Percentiles rank a stretch among this genome's conserved stretches.
Evolutionary conservation across 2,888 invertebrate genomes (phyloP).

Genomic region (Pseudococcus jackbeardsleyi): DNA sequence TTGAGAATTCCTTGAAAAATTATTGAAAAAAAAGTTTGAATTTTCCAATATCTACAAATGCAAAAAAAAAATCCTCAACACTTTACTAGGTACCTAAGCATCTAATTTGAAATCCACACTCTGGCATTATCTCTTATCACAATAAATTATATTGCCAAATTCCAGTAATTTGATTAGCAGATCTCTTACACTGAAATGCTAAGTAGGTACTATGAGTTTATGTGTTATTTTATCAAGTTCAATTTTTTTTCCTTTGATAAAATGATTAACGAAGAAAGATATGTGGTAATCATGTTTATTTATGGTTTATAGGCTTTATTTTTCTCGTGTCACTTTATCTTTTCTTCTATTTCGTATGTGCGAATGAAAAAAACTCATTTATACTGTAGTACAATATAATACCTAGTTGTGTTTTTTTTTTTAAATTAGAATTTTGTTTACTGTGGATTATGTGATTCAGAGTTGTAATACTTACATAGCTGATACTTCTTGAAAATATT

Average conservation of each 20-base stretch:
- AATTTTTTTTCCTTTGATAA: neutral
- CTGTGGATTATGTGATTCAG: neutral
- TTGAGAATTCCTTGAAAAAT: too few species aligned
- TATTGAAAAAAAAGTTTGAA: too few species aligned
- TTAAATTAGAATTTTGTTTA: conserved; percentile 4
- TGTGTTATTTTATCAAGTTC: neutral
- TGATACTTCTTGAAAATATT: neutral
- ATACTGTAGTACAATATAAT: neutral
- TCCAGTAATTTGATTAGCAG: neutral
- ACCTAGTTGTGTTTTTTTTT: too few species aligned
- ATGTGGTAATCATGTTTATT: conserved; percentile 46
- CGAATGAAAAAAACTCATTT: neutral
- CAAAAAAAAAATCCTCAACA: too few species aligned
- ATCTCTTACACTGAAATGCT: neutral
- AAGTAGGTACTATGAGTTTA: neutral
- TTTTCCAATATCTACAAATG: too few species aligned
- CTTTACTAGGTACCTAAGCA: too few species aligned
- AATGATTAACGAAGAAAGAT: conserved; percentile 32
- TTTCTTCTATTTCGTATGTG: neutral
- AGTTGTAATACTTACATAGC: neutral
- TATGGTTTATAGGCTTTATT: conserved; percentile 12
- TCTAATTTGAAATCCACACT: too few species aligned
- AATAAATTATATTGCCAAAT: too few species aligned
- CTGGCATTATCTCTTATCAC: too few species aligned
- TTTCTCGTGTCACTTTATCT: neutral